Percentiles rank a stretch among this genome's conserved stretches.
Conservation (phyloP, 2,797 vertebrate genomes). For the Crenuchus spilurus region DNA sequence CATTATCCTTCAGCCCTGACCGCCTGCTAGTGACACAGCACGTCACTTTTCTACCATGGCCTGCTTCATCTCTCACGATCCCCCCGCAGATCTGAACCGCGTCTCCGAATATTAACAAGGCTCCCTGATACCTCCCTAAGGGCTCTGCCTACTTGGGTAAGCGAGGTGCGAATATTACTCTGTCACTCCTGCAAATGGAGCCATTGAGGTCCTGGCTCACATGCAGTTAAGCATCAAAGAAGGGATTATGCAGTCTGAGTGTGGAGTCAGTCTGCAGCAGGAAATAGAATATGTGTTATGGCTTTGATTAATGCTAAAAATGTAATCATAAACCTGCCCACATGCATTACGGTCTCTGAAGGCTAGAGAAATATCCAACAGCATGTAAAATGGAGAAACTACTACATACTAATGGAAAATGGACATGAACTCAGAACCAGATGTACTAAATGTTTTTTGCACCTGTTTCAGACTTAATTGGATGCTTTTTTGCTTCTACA, state of each 20-base stretch:
- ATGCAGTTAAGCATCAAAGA: conserved; percentile 33
- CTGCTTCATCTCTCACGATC: conserved; percentile 49
- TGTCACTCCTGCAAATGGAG: conserved; percentile 55
- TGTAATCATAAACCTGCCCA: conserved; percentile 43
- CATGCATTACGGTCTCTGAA: conserved; percentile 8
- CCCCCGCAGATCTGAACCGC: conserved; percentile 45
- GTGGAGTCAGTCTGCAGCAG: conserved; percentile 7
- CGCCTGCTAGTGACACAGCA: conserved; percentile 17
- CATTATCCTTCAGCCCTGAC: background rate
- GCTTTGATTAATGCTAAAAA: conserved; percentile 33
- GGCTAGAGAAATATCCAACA: background rate
- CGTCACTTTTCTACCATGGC: conserved; percentile 39
- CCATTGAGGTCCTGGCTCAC: conserved; percentile 36
- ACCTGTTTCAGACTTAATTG: too few species aligned
- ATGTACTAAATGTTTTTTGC: too few species aligned
- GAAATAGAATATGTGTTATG: background rate
- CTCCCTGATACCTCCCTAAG: conserved; percentile 16
- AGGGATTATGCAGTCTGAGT: conserved; percentile 30
- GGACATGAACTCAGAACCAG: too few species aligned
- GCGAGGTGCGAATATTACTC: conserved; percentile 51
- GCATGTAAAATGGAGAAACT: background rate
- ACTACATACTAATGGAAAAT: background rate
- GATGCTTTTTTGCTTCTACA: too few species aligned
- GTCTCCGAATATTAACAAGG: conserved; percentile 64
- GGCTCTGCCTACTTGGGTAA: conserved; percentile 26